Conservation (phyloP, 2,113 vertebrate species). For the Austrofundulus limnaeus region DNA sequence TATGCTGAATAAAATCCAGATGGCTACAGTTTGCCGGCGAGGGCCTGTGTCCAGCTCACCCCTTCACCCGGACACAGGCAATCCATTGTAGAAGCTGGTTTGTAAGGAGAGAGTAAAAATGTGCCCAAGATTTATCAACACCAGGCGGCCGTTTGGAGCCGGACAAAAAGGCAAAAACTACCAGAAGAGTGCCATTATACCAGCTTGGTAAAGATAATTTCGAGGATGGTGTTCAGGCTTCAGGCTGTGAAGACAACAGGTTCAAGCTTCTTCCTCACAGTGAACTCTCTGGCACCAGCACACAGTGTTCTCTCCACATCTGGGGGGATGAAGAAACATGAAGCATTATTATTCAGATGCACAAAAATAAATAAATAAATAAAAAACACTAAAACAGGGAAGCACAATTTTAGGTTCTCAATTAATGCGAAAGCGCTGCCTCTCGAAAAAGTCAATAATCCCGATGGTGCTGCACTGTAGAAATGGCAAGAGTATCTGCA, state of each 20-base stretch:
- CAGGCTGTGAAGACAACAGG: constrained; percentile 40
- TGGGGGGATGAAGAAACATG: constrained; percentile 66
- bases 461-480: constrained; percentile 51
- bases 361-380: too few relatives aligned
- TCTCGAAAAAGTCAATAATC: constrained; percentile 69
- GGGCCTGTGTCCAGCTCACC: constrained; percentile 82
- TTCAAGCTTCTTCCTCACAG: constrained; percentile 19
- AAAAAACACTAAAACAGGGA: background rate
- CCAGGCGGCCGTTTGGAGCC: background rate
- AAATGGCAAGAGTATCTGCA: constrained; percentile 66
- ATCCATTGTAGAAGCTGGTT: constrained; percentile 59
- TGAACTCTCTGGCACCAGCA: constrained; percentile 17
- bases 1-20: constrained; percentile 69
- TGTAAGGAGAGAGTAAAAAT: constrained; percentile 26
- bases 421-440: constrained; percentile 56
- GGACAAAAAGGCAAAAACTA: constrained; percentile 35
- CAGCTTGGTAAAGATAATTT: background rate
- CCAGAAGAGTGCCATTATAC: constrained; percentile 66
- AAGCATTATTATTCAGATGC: constrained; percentile 20
- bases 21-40: constrained; percentile 76
- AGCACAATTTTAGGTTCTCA: constrained; percentile 36
- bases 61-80: constrained; percentile 75
- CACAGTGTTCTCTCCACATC: constrained; percentile 74
- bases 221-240: constrained; percentile 24
- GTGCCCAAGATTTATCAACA: background rate